These are phyloP conservation scores for Napeogenes sylphis DNA, from an alignment of 2,888 invertebrate species.

Conservation along the genomic window DNA sequence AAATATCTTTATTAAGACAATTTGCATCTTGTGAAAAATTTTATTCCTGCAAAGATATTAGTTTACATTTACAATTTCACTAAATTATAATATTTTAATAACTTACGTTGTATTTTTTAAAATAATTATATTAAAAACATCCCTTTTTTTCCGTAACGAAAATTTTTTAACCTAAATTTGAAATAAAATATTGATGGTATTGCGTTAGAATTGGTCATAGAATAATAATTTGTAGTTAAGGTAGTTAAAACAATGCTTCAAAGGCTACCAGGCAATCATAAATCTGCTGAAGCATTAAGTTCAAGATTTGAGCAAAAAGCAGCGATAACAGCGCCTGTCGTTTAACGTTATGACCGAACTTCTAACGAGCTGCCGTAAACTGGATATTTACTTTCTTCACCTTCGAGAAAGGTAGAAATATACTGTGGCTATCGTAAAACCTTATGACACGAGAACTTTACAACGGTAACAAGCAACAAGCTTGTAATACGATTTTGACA, in stretches of 20 bases:
- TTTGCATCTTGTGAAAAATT: too few species aligned
- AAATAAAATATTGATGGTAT: too few species aligned
- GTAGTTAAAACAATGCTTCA: conserved; percentile 17
- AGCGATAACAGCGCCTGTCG: conserved; percentile 58
- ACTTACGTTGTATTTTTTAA: too few species aligned
- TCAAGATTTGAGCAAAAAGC: conserved; percentile 61
- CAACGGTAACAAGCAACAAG: conserved; percentile 15
- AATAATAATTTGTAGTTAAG: conserved; percentile 1
- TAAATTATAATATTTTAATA: too few species aligned
- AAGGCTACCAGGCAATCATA: conserved; percentile 57
- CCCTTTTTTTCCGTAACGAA: too few species aligned
- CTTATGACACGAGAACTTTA: conserved; percentile 44
- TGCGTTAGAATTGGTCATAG: neutral
- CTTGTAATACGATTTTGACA: conserved; percentile 20
- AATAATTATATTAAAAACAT: too few species aligned
- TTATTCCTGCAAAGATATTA: too few species aligned
- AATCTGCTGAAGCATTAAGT: conserved; percentile 54
- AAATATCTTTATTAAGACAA: too few species aligned
- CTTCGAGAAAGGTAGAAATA: conserved; percentile 46
- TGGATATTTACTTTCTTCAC: conserved; percentile 65
- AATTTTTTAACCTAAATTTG: too few species aligned
- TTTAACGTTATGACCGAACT: conserved; percentile 68
- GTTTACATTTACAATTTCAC: too few species aligned
- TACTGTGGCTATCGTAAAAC: conserved; percentile 51
- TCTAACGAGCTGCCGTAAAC: conserved; percentile 72